Conservation (phyloP, 2,113 vertebrate species). For the Ophthalmolycus amberensis region DNA sequence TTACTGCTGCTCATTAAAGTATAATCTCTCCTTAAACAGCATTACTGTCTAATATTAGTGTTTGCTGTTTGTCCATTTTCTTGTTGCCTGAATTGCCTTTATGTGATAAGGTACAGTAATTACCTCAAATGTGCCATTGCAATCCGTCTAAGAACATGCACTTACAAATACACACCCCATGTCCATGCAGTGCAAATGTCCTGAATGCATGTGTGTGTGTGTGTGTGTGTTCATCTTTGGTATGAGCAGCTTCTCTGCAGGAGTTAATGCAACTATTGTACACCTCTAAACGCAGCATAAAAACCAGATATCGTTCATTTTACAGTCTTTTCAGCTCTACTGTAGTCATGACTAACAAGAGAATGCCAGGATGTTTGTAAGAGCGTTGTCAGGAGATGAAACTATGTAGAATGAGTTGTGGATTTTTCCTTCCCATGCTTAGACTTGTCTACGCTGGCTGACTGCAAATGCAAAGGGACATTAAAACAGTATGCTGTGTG, state of each 20-base stretch:
- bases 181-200: slow-evolving; percentile 1
- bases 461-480: slow-evolving; percentile 38
- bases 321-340: slow-evolving; percentile 19
- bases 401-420: slow-evolving; percentile 44
- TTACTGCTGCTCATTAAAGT: slow-evolving; percentile 34
- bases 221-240: slow-evolving; percentile 10
- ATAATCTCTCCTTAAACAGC: slow-evolving; percentile 22
- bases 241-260: slow-evolving; percentile 2
- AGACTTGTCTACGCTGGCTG: slow-evolving; percentile 54
- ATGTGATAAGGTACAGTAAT: slow-evolving; percentile 42
- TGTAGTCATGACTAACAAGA: slow-evolving; percentile 48
- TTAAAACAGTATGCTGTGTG: slow-evolving; percentile 18
- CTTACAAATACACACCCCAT: background rate
- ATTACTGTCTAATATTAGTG: slow-evolving; percentile 14
- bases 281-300: slow-evolving; percentile 17
- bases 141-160: slow-evolving; percentile 7
- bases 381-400: slow-evolving; percentile 35
- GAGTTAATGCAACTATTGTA: slow-evolving; percentile 23
- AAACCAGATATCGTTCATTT: slow-evolving; percentile 27
- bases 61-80: slow-evolving; percentile 1
- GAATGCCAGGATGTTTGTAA: slow-evolving; percentile 29
- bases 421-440: slow-evolving; percentile 19
- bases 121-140: slow-evolving; percentile 26
- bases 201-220: slow-evolving; percentile 1
- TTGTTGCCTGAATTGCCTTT: slow-evolving; percentile 15